These are phyloP conservation scores for Sus cebifrons DNA, from an alignment of 2,797 vertebrate species.

Conservation along the genomic window DNA sequence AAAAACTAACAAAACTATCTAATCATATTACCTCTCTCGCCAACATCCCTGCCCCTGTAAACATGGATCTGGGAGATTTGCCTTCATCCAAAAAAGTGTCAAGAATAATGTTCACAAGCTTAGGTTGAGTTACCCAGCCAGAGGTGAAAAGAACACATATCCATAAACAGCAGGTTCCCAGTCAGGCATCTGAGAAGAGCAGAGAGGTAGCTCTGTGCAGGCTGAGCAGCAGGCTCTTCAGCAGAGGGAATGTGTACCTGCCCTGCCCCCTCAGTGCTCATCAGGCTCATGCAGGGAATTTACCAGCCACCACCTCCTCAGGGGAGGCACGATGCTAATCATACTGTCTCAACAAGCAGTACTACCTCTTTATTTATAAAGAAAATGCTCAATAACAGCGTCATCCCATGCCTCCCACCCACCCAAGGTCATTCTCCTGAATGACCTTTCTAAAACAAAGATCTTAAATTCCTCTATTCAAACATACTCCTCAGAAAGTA, in stretches of 20 bases:
- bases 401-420: not conserved
- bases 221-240: not conserved
- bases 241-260: not conserved
- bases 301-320: slow-evolving; percentile 6
- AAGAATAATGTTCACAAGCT: slow-evolving; percentile 24
- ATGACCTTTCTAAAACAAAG: not conserved
- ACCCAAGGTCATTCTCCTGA: not conserved
- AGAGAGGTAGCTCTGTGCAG: not conserved
- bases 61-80: not conserved
- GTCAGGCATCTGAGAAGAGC: slow-evolving; percentile 22
- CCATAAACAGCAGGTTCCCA: not conserved
- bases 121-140: not conserved
- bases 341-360: not conserved
- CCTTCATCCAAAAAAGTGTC: slow-evolving; percentile 41
- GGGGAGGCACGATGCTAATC: not conserved
- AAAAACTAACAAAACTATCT: slow-evolving; percentile 29
- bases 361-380: slow-evolving; percentile 67
- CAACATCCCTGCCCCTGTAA: not conserved
- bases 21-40: slow-evolving; percentile 16
- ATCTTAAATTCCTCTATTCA: not conserved
- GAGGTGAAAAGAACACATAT: not conserved
- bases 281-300: not conserved
- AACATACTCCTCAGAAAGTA: not conserved
- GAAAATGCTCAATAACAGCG: slow-evolving; percentile 33
- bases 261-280: not conserved